phyloP scores from a whole-genome alignment of 2,888 invertebrate species.

The Temnothorax unifasciatus region DNA sequence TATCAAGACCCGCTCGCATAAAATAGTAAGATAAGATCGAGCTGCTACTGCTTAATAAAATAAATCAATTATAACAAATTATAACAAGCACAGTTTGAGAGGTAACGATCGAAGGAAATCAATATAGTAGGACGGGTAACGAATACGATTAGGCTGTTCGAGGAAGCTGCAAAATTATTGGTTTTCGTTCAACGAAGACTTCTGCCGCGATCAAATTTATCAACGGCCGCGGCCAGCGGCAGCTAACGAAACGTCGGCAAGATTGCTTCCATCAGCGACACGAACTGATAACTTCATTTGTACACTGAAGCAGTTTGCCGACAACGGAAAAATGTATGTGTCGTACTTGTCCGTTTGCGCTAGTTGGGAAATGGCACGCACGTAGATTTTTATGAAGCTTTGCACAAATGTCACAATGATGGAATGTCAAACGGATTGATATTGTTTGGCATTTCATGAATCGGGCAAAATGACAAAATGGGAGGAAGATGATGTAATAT shows the following conservation, averaged over 20 bases:
- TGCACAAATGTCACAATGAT: background rate
- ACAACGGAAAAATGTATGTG: slow-evolving; percentile 27
- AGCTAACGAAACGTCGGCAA: slow-evolving; percentile 67
- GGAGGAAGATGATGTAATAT: background rate
- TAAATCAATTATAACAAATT: slow-evolving; percentile 69
- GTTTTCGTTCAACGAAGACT: slow-evolving; percentile 71
- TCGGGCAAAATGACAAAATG: background rate
- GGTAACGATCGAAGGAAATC: slow-evolving; percentile 51
- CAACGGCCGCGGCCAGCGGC: slow-evolving; percentile 61
- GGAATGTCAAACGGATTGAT: slow-evolving; percentile 14
- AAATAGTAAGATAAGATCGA: slow-evolving; percentile 63
- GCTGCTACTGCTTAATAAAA: slow-evolving; percentile 55
- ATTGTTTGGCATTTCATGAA: background rate
- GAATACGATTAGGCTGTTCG: slow-evolving; percentile 61
- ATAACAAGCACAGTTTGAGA: slow-evolving; percentile 52
- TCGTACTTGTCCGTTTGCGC: slow-evolving; percentile 13
- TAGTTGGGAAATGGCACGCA: slow-evolving; percentile 5
- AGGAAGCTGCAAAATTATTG: slow-evolving; percentile 78
- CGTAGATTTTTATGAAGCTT: slow-evolving; percentile 14
- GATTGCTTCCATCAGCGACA: slow-evolving; percentile 59
- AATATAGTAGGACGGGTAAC: background rate
- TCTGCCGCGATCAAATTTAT: slow-evolving; percentile 75
- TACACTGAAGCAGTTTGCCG: slow-evolving; percentile 50
- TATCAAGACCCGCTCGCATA: slow-evolving; percentile 4
- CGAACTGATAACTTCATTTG: slow-evolving; percentile 73